Conservation (phyloP, 2,113 vertebrate genomes). For the Plotosus lineatus region DNA sequence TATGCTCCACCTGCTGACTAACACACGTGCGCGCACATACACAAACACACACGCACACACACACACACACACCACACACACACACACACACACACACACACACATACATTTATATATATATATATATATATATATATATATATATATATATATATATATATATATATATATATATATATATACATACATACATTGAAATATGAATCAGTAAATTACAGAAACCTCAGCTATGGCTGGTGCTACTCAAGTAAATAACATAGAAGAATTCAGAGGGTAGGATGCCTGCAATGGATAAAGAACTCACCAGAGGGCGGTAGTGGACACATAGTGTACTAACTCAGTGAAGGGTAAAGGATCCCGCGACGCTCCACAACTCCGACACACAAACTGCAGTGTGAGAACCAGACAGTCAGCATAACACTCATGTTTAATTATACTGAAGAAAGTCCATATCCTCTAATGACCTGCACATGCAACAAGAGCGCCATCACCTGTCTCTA, state of each 20-base stretch:
- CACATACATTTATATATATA: not conserved
- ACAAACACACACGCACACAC: not conserved
- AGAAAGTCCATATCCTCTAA: not conserved
- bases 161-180: too few species aligned
- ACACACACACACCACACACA: not conserved
- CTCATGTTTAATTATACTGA: not conserved
- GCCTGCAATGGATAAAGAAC: slow-evolving; percentile 45
- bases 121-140: not conserved
- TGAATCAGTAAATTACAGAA: too few species aligned
- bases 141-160: too few species aligned
- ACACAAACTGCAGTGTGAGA: slow-evolving; percentile 82
- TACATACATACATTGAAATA: too few species aligned
- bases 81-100: not conserved
- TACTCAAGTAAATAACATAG: not conserved
- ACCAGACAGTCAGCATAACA: slow-evolving; percentile 2
- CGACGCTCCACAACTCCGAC: slow-evolving; percentile 91
- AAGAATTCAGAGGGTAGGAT: not conserved
- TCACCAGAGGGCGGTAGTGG: slow-evolving; percentile 96
- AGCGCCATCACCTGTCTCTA: not conserved
- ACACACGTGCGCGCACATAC: not conserved
- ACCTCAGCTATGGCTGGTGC: too few species aligned
- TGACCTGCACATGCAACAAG: not conserved
- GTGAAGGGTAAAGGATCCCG: slow-evolving; percentile 96
- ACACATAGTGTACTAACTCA: slow-evolving; percentile 95
- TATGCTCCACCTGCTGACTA: slow-evolving; percentile 92